These are phyloP conservation scores for Thomomys bottae DNA, from an alignment of 2,113 vertebrate genomes.

Conservation along the genomic window DNA sequence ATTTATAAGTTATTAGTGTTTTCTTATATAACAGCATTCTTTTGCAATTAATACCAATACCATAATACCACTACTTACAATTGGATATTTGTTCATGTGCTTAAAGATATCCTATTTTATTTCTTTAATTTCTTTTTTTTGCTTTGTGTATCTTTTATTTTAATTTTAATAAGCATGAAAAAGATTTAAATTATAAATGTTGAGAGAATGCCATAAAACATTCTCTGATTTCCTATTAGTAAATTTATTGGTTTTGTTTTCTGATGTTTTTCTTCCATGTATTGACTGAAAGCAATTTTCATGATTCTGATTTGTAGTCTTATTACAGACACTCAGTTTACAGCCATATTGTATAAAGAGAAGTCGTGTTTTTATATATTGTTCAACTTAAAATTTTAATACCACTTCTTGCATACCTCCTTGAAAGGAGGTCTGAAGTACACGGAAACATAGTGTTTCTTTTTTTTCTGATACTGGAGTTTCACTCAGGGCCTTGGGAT, in stretches of 20 bases:
- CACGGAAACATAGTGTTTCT: background rate
- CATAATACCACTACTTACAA: background rate
- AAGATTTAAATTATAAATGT: conserved; percentile 19
- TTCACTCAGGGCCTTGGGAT: too few species aligned
- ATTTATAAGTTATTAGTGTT: conserved; percentile 4
- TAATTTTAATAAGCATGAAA: conserved; percentile 38
- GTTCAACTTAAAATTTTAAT: conserved; percentile 1
- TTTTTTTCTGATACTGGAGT: too few species aligned
- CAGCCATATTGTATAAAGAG: background rate
- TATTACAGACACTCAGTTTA: conserved; percentile 15
- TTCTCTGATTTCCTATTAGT: background rate
- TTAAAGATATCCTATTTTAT: background rate
- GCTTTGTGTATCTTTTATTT: too few species aligned
- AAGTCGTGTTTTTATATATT: background rate
- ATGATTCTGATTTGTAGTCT: background rate
- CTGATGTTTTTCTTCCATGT: background rate
- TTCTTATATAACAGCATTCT: background rate
- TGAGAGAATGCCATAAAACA: background rate
- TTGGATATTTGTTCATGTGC: background rate
- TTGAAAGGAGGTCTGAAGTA: background rate
- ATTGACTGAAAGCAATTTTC: conserved; percentile 33
- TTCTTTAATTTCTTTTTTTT: conserved; percentile 33
- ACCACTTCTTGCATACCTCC: background rate
- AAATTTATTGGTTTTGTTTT: conserved; percentile 6
- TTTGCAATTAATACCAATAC: background rate